These are phyloP conservation scores for Emydura subglobosa DNA, from an alignment of 2,113 vertebrate genomes.

Conservation along the genomic window DNA sequence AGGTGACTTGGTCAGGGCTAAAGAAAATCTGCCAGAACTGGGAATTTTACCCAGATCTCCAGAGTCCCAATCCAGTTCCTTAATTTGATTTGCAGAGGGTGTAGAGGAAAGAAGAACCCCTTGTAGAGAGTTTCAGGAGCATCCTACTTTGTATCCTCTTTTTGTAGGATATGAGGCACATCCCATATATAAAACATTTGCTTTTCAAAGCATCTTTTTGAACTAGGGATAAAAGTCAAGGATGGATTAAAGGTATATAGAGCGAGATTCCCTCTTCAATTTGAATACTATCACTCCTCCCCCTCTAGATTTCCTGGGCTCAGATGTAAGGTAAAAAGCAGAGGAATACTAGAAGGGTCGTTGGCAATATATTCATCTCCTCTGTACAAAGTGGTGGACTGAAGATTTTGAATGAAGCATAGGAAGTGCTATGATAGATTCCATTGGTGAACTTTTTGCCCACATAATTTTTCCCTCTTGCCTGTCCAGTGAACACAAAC, in stretches of 20 bases:
- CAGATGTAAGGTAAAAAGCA: background rate
- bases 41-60: background rate
- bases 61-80: background rate
- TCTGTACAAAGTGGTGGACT: conserved; percentile 10
- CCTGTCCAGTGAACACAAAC: background rate
- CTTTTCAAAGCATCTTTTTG: conserved; percentile 49
- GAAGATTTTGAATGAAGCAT: background rate
- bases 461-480: background rate
- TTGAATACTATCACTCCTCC: background rate
- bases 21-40: background rate
- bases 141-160: background rate
- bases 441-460: background rate
- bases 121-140: background rate
- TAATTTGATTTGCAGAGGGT: background rate
- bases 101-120: background rate
- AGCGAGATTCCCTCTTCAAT: conserved; percentile 8
- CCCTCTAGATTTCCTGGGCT: conserved; percentile 20
- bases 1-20: background rate
- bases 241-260: conserved; percentile 43
- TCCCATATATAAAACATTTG: conserved; percentile 36
- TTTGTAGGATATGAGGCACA: background rate
- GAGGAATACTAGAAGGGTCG: background rate
- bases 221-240: conserved; percentile 23
- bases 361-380: background rate
- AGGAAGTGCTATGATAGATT: background rate